Evolutionary conservation across 2,888 invertebrate species (phyloP), one percentile per base, ranked within the genome.

Genomic region (Oscheius onirici): DNA sequence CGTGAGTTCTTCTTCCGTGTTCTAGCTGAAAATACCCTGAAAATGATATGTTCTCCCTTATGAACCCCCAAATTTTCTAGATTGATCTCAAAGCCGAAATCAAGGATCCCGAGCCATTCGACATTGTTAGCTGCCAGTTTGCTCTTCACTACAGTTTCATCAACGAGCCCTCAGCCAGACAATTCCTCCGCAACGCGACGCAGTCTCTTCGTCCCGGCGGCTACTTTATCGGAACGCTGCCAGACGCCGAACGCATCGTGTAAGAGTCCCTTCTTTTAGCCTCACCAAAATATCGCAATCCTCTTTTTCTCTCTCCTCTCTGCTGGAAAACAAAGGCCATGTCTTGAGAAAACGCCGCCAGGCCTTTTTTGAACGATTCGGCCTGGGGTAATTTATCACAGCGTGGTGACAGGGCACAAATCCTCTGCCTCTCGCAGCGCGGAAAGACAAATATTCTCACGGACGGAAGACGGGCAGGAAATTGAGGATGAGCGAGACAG

Each of bases 91-190:
- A 34, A 10, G 34, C 17, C 0, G 6, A 52, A 1, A 61, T 63
- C 41, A 57, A 46, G 8, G 70, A 73, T 28, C 17, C 40, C 0
- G n/a, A 28, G 8, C 78, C 74, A 83, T 91, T 97, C 85, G 94
- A 99, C 88, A 87, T 99, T 51, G 94, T 94, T 0, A 96, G 95
- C 88, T 96, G 96, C 88, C 99, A 99, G 89, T 99, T 99, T 91
- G 94, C 96, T 24, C 93, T 99, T 88, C 99, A 99, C 89, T 99
- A 99, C 69, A 81, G 87, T 3, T 97, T 96, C 89, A 95, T 95
- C 89, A 93, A 93, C 72, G 89, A 94, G 73, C 89, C 90, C 20
- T 77, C 77, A 2, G 80, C 80, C 0, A 68, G 77, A 63, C 58
- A 55, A 11, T 80, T 78, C 54, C 89, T 99, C 8, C 91, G 91